A percentile compares a stretch with the other conserved stretches of the same genome.
These are phyloP conservation scores for Cotesia congregata DNA, from an alignment of 2,888 invertebrate genomes.

Conservation along the genomic window DNA sequence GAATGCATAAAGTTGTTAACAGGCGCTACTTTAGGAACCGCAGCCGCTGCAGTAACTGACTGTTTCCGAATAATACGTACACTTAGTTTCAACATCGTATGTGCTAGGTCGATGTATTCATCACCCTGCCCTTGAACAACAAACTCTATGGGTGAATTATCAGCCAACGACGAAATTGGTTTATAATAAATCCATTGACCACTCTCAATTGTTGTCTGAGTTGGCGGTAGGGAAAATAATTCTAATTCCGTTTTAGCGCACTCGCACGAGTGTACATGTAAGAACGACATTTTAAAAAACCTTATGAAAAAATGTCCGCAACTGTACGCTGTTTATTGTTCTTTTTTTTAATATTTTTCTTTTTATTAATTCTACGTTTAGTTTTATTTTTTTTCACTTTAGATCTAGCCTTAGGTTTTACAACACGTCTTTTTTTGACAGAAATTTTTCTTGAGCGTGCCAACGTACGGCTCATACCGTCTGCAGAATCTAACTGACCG, in stretches of 20 bases:
- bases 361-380: neutral
- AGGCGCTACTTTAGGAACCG: too few species aligned
- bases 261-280: conserved; percentile 22
- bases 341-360: conserved; percentile 29
- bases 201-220: conserved; percentile 30
- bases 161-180: too few species aligned
- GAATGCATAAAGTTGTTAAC: conserved; percentile 15
- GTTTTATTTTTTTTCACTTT: too few species aligned
- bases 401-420: too few species aligned
- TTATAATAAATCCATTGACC: neutral
- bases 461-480: neutral
- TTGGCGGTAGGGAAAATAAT: conserved; percentile 27
- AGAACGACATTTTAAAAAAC: neutral
- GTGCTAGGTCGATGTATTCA: too few species aligned
- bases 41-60: too few species aligned
- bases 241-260: conserved; percentile 34
- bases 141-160: too few species aligned
- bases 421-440: too few species aligned
- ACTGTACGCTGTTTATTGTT: neutral
- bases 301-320: neutral
- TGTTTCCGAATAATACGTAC: too few species aligned
- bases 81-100: too few species aligned
- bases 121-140: too few species aligned
- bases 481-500: neutral
- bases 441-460: neutral